A percentile compares a stretch with the other conserved stretches of the same genome.
Evolutionary conservation across 2,113 vertebrate species (phyloP).

Genomic region (Rattus rattus): DNA sequence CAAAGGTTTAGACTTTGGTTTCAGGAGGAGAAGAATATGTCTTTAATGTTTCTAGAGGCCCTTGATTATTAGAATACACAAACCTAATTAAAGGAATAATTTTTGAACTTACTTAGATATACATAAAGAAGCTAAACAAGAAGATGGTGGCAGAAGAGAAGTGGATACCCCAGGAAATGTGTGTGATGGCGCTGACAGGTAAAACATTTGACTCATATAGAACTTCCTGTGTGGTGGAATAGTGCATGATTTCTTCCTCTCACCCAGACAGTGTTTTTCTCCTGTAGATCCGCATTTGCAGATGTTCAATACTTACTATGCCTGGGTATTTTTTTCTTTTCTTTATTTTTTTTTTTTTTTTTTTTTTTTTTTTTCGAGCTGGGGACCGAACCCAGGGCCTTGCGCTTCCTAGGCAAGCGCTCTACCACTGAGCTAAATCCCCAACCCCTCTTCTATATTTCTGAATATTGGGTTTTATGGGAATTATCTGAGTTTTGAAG

Average conservation of each 20-base stretch:
- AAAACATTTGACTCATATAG: conserved; percentile 40
- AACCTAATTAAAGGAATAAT: conserved; percentile 44
- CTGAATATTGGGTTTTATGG: conserved; percentile 1
- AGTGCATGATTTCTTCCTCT: background rate
- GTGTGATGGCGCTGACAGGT: conserved; percentile 62
- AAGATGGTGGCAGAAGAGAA: background rate
- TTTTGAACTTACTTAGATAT: conserved; percentile 72
- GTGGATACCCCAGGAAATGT: background rate
- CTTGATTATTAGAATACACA: conserved; percentile 43
- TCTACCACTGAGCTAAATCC: too few relatives aligned
- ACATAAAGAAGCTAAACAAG: conserved; percentile 53
- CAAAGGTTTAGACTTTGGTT: background rate
- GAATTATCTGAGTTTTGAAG: conserved; percentile 66
- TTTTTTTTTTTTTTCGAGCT: too few relatives aligned
- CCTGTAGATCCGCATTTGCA: background rate
- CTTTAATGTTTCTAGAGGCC: conserved; percentile 27
- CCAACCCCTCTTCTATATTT: background rate
- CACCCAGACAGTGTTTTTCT: background rate
- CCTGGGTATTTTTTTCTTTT: background rate
- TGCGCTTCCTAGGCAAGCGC: too few relatives aligned
- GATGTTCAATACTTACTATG: conserved; percentile 14
- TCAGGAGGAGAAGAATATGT: background rate
- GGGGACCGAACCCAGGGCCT: too few relatives aligned
- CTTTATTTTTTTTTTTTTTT: too few relatives aligned
- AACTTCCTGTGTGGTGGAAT: background rate